Percentiles rank a stretch among this genome's conserved stretches.
phyloP scores from a whole-genome alignment of 2,888 invertebrate species.

The Craniophora ligustri region DNA sequence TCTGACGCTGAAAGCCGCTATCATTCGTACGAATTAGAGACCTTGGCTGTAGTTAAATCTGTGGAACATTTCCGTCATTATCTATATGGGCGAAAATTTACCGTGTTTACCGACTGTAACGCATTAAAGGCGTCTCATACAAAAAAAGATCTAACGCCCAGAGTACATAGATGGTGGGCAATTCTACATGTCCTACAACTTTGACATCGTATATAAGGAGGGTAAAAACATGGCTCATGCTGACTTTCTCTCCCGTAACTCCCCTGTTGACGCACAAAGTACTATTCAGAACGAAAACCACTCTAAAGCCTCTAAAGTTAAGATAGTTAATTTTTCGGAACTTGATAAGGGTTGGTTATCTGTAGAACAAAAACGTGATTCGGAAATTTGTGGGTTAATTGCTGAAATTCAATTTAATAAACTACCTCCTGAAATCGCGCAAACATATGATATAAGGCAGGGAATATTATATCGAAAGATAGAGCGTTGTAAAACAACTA shows the following conservation, averaged over 20 bases:
- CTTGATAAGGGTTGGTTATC: constrained; percentile 43
- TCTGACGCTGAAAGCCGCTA: neutral
- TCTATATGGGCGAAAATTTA: constrained; percentile 1
- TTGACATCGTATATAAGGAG: constrained; percentile 3
- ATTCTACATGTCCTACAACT: constrained; percentile 1
- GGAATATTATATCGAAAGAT: constrained; percentile 49
- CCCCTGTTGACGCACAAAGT: too few species aligned
- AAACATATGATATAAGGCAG: constrained; percentile 51
- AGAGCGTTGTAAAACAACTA: constrained; percentile 15
- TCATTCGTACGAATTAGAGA: constrained; percentile 5
- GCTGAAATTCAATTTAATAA: constrained; percentile 10
- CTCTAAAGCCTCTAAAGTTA: too few species aligned
- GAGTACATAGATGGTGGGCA: constrained; percentile 8
- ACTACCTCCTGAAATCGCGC: neutral
- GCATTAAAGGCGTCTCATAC: constrained; percentile 1
- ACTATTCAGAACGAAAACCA: too few species aligned
- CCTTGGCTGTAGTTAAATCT: neutral
- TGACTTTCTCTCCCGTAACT: neutral
- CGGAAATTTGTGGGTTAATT: constrained; percentile 40
- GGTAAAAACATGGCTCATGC: neutral
- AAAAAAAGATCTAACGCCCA: constrained; percentile 1
- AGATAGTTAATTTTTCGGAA: constrained; percentile 21
- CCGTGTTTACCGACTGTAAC: constrained; percentile 3
- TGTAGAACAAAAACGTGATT: constrained; percentile 53
- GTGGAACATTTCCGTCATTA: neutral